These are phyloP conservation scores for Vidua chalybeata DNA, from an alignment of 2,113 vertebrate genomes.

Conservation along the genomic window DNA sequence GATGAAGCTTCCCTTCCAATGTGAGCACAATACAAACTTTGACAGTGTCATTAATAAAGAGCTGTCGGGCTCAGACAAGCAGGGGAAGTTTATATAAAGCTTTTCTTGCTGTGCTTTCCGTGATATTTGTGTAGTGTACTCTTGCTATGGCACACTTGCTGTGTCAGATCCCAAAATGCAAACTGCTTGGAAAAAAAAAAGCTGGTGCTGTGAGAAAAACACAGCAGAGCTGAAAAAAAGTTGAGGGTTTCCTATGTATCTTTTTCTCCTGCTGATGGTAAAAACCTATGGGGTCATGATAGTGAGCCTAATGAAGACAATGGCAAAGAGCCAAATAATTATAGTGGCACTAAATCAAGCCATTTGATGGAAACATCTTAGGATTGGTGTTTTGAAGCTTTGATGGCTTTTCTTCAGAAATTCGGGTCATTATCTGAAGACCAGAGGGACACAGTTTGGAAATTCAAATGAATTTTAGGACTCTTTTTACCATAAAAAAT, in stretches of 20 bases:
- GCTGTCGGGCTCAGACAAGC: neutral
- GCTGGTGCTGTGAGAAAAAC: neutral
- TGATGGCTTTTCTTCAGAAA: neutral
- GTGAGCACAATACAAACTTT: conserved; percentile 39
- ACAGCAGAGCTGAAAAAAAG: neutral
- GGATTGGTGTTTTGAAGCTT: neutral
- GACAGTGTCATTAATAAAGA: conserved; percentile 57
- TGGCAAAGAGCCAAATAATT: neutral
- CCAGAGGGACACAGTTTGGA: neutral
- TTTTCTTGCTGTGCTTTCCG: neutral
- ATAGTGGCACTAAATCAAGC: neutral
- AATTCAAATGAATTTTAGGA: neutral
- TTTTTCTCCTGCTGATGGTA: neutral
- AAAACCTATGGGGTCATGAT: neutral
- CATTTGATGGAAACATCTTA: neutral
- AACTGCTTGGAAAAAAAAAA: neutral
- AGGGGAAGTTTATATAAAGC: neutral
- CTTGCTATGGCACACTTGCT: neutral
- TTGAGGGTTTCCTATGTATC: neutral
- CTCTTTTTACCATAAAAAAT: neutral
- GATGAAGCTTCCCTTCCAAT: conserved; percentile 43
- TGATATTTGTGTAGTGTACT: neutral
- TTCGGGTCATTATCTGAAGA: neutral
- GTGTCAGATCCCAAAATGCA: neutral
- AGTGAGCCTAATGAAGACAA: neutral